phyloP scores from a whole-genome alignment of 2,888 invertebrate genomes.

The Hydriomena furcata region DNA sequence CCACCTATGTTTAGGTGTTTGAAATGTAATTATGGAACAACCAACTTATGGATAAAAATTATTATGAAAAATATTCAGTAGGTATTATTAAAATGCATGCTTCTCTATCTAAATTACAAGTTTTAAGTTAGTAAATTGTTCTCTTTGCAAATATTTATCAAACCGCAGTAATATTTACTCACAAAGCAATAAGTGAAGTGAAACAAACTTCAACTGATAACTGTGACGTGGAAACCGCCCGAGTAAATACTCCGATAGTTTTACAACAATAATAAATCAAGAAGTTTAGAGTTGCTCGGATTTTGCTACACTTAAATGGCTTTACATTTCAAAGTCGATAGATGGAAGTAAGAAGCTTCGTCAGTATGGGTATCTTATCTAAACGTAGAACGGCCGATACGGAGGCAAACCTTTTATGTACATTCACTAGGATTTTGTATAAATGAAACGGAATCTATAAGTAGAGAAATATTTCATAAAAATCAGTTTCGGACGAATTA shows the following conservation, averaged over 20 bases:
- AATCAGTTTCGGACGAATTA: no score
- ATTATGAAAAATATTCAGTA: no score
- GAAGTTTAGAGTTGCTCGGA: conserved; percentile 37
- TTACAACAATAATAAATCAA: conserved; percentile 61
- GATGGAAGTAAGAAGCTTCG: conserved; percentile 10
- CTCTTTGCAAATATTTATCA: neutral
- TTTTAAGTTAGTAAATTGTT: neutral
- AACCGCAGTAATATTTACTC: conserved; percentile 3
- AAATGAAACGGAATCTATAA: no score
- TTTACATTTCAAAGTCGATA: conserved; percentile 17
- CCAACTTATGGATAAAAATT: no score
- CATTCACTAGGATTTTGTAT: no score
- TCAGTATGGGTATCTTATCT: neutral
- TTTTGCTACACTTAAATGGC: conserved; percentile 37
- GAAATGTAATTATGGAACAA: no score
- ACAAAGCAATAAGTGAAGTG: conserved; percentile 32
- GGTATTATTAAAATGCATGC: no score
- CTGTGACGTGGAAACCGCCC: conserved; percentile 61
- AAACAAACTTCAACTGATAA: conserved; percentile 68
- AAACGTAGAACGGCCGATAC: no score
- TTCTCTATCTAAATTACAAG: neutral
- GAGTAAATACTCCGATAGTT: conserved; percentile 65
- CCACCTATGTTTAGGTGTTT: no score
- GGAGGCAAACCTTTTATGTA: no score
- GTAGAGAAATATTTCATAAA: no score